These are phyloP conservation scores for Meteorus sp. DNA, from an alignment of 1,140 invertebrate species.

Conservation along the genomic window DNA sequence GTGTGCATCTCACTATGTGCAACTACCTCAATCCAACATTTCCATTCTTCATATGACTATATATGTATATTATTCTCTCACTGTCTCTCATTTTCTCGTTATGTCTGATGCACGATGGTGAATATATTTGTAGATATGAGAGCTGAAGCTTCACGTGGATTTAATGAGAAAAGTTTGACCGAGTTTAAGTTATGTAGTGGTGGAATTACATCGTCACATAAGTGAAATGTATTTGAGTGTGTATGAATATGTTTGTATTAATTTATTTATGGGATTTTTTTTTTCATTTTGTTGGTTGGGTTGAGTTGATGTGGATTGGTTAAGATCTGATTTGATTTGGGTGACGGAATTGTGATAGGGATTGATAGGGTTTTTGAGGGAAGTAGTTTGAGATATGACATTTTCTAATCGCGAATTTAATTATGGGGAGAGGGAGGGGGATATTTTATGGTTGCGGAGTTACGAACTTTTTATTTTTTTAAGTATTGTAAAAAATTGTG, in stretches of 20 bases:
- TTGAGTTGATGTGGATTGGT: too few relatives aligned
- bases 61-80: neutral
- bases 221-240: slow-evolving; percentile 2
- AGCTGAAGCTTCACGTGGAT: neutral
- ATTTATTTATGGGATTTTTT: neutral
- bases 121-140: neutral
- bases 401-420: too few relatives aligned
- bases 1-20: neutral
- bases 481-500: too few relatives aligned
- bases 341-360: too few relatives aligned
- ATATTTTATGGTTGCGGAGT: too few relatives aligned
- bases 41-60: neutral
- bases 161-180: slow-evolving; percentile 18
- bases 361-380: too few relatives aligned
- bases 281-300: neutral
- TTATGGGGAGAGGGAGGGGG: too few relatives aligned
- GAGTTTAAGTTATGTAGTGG: slow-evolving; percentile 10
- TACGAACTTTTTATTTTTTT: too few relatives aligned
- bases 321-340: too few relatives aligned
- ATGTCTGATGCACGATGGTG: slow-evolving; percentile 2
- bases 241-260: neutral
- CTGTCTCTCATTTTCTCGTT: neutral
- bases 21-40: neutral
- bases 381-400: too few relatives aligned
- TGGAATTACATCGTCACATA: slow-evolving; percentile 7